Evolutionary conservation across 2,113 vertebrate genomes (phyloP).

Genomic region (Calonectris borealis): DNA sequence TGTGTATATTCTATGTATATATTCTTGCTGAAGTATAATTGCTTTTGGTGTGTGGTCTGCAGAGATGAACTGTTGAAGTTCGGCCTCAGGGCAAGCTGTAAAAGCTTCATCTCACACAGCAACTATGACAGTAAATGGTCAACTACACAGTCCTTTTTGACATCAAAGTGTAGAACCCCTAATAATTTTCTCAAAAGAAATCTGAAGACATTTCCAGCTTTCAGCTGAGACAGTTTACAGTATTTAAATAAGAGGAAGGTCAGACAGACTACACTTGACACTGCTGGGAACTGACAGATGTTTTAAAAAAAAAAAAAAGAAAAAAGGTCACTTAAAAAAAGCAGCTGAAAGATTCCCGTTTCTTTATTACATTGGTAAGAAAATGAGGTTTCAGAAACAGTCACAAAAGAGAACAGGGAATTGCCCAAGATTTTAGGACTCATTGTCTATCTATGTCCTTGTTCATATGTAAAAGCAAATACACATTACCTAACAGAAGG

Average conservation of each 20-base stretch:
- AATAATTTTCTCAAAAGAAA: background rate
- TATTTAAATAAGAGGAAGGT: conserved; percentile 7
- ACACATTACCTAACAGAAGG: background rate
- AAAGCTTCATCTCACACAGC: background rate
- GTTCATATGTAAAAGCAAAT: background rate
- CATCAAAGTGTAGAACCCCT: background rate
- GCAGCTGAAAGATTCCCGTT: background rate
- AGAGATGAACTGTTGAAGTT: background rate
- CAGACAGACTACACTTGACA: background rate
- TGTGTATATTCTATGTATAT: background rate
- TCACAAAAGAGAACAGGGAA: background rate
- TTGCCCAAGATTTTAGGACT: conserved; percentile 3
- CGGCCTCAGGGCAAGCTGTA: background rate
- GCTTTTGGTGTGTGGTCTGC: background rate
- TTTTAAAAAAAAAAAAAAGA: background rate
- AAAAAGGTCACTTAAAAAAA: background rate
- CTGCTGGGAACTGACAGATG: background rate
- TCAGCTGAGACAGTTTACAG: background rate
- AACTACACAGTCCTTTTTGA: background rate
- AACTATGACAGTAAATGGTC: background rate
- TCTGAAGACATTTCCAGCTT: background rate
- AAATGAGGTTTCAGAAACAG: conserved; percentile 21
- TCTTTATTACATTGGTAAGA: background rate
- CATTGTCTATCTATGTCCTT: background rate
- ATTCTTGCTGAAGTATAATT: background rate